Conservation (phyloP, 1,140 invertebrate genomes). For the Heliconius hermathena region DNA sequence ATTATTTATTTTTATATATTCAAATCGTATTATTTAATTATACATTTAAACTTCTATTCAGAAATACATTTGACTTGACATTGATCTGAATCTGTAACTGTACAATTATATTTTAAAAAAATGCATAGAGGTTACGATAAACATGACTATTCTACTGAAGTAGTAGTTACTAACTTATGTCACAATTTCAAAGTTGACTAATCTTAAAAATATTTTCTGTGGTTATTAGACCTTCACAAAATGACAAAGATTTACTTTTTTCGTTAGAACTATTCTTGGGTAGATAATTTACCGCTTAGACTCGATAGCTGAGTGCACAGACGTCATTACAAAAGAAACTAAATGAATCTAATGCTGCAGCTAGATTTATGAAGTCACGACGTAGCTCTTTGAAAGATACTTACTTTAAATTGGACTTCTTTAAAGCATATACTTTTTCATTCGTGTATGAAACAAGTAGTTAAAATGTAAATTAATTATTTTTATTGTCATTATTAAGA, state of each 20-base stretch:
- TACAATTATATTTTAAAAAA: too few species aligned
- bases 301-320: slow-evolving; percentile 13
- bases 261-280: background rate
- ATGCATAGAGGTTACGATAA: too few species aligned
- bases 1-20: too few species aligned
- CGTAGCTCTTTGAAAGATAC: background rate
- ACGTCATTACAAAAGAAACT: slow-evolving; percentile 13
- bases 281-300: background rate
- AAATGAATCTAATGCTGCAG: slow-evolving; percentile 12
- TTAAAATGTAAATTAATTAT: too few species aligned
- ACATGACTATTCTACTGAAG: too few species aligned
- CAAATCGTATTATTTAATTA: too few species aligned
- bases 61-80: too few species aligned
- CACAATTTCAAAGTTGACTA: too few species aligned
- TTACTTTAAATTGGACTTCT: background rate
- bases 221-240: slow-evolving; percentile 1
- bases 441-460: background rate
- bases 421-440: background rate
- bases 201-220: background rate
- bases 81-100: too few species aligned
- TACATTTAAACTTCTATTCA: too few species aligned
- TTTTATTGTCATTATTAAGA: too few species aligned
- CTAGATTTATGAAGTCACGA: background rate
- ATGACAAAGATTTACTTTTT: slow-evolving; percentile 8
- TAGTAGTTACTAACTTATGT: too few species aligned